Base-by-base conservation (phyloP, 2,113 vertebrate genomes). In the Chaetura pelagica region DNA sequence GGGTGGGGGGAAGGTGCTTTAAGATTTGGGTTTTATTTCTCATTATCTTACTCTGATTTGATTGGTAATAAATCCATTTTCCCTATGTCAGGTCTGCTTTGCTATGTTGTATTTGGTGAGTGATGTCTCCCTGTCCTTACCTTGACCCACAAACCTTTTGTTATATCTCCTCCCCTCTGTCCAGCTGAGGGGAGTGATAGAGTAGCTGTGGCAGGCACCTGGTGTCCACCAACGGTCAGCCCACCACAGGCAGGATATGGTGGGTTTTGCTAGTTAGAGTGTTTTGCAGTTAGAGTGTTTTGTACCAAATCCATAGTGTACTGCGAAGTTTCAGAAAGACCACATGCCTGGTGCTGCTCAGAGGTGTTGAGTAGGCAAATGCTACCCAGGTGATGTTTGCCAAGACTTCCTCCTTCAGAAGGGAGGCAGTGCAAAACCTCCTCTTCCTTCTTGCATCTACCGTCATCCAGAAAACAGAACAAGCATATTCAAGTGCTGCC, bases 381-480 rank as follows among this genome's bases (percentile, higher is more conserved):
- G 40, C 40, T 12, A 42, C 40, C 40, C 40, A 42, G 40, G 40
- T 42, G 40, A 12, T 42, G 40, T 12, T 42, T 42, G 40, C 40
- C 34, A 42, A 52, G 51, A 35, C n/a, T n/a, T 63, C 32, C 29
- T 15, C 48, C 67, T 52, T 59, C 38, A 18, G 30, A 44, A 84
- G 23, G 49, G 64, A 29, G 10, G 6, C 15, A 44, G 1, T 14
- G 16, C 52, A 87, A 79, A 57, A 17, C 32, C 27, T 76, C 16
- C 16, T 34, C 19, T 26, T 83, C 63, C 12, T 77, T 44, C 69
- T 29, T 83, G 34, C 11, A 55, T 29, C 38, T 40, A 1, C 29
- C 9, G 4, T 61, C n/a, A 40, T 34, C 4, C 12, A 0, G 5
- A 44, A n/a, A 67, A 34, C 0, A 3, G n/a, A 63, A 72, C 34